A percentile compares a stretch with the other conserved stretches of the same genome.
These are phyloP conservation scores for Achlya flavicornis DNA, from an alignment of 2,888 invertebrate species.

Conservation along the genomic window DNA sequence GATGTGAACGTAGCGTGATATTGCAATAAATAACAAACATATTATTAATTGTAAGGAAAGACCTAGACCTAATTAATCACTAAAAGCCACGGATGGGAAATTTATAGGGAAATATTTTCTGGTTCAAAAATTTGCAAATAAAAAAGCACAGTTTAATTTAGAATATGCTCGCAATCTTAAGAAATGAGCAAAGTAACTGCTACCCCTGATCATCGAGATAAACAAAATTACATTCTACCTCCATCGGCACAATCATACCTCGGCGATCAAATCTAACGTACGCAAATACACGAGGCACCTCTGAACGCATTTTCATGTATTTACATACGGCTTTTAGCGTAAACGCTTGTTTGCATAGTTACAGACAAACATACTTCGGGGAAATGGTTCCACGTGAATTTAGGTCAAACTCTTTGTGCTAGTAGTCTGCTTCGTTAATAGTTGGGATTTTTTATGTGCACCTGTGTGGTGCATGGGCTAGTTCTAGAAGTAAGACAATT, in stretches of 20 bases:
- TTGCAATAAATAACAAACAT: too few relatives aligned
- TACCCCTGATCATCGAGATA: neutral
- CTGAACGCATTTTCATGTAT: constrained; percentile 33
- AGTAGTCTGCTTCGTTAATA: neutral
- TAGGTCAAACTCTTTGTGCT: constrained; percentile 5
- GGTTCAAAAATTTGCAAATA: too few relatives aligned
- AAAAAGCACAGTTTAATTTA: too few relatives aligned
- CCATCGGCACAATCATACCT: neutral
- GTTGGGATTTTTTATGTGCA: neutral
- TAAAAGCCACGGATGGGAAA: too few relatives aligned
- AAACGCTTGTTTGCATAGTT: constrained; percentile 24
- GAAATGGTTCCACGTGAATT: neutral
- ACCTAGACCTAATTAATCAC: too few relatives aligned
- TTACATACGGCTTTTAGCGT: constrained; percentile 42
- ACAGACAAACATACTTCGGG: constrained; percentile 9
- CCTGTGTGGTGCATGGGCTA: too few relatives aligned
- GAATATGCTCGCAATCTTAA: too few relatives aligned
- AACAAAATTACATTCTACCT: neutral
- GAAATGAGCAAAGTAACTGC: neutral
- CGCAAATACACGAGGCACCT: constrained; percentile 22
- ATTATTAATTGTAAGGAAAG: too few relatives aligned
- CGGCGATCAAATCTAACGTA: constrained; percentile 8
- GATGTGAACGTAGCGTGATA: too few relatives aligned
- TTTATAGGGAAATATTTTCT: too few relatives aligned
- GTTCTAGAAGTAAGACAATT: too few relatives aligned